Base-by-base conservation (phyloP, 92 coral and sea anemone genomes). In the Umimayanthus kanabou region DNA sequence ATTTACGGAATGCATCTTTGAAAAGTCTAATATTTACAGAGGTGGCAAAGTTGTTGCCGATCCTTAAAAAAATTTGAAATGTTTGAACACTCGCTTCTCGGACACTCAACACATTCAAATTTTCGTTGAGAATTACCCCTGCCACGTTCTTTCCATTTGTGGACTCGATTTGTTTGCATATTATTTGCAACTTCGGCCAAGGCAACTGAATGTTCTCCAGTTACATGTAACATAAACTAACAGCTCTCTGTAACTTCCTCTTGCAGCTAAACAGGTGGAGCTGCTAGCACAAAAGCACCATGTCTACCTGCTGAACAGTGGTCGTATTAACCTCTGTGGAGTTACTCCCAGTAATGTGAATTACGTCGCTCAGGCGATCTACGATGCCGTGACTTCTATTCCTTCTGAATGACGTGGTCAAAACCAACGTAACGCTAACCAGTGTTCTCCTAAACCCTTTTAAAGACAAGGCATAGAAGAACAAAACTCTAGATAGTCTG, bases 291-390 rank as follows among this genome's bases (percentile, higher is more conserved):
- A 88, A 58, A 80, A 75, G 76, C 42, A 87, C 76, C 82, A 87
- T 23, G 33, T 77, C 39, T 77, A 87, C 72, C 39, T 87, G 76
- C 67, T 87, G 13, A 87, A 78, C 83, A 87, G 77, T 18, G 82
- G 88, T 47, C 87, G 87, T 28, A 45, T 83, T 70, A 83, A 70
- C 87, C 15, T 83, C 25, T 83, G 87, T 83, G 87, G 87, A 25
- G 23, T 83, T 43, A 83, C 66, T 50, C 67, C 87, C 4, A 47
- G 43, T 45, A 83, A 83, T 29, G 87, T 83, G 42, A 20, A 71
- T 16, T 26, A 83, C 42, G 67, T 83, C 4, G 87, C 78, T 47
- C 43, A 83, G 16, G 87, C 77, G 15, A 83, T 83, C 78, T 67
- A 28, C 37, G 87, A 83, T 45, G 87, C 87, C 6, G 87, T 83